Evolutionary conservation across 2,888 invertebrate species (phyloP).

Genomic region (Aphidoletes aphidimyza): DNA sequence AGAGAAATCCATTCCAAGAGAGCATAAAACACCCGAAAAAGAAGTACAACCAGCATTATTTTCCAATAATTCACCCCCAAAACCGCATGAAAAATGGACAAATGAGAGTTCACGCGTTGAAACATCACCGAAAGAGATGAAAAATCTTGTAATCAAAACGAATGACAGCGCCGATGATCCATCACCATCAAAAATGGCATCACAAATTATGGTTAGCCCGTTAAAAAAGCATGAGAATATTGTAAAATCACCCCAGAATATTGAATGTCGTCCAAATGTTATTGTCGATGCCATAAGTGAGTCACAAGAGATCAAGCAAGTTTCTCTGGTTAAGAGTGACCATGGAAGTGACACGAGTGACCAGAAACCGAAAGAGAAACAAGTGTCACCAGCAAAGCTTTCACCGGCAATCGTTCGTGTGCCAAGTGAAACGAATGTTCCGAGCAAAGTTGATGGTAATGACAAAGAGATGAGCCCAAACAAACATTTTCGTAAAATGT

Average conservation of each 20-base stretch:
- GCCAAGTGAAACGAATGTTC: constrained; percentile 59
- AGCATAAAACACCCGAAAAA: not conserved
- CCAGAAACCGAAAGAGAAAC: no score
- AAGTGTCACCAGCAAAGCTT: constrained; percentile 54
- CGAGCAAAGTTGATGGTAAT: constrained; percentile 56
- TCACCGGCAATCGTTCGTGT: constrained; percentile 66
- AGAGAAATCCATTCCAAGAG: not conserved
- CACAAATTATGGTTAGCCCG: not conserved
- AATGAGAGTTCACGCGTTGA: not conserved
- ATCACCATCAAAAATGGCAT: not conserved
- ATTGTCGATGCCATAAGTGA: constrained; percentile 58
- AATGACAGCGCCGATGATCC: not conserved
- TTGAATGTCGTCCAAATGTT: constrained; percentile 58
- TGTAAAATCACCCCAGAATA: not conserved
- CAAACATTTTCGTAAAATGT: constrained; percentile 23
- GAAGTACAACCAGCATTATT: not conserved
- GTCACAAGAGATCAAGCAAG: constrained; percentile 54
- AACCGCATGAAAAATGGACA: constrained; percentile 2
- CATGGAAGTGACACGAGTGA: no score
- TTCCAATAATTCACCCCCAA: not conserved
- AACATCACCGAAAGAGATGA: not conserved
- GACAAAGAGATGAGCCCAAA: not conserved
- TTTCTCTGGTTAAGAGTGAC: constrained; percentile 57
- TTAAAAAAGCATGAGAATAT: constrained; percentile 1
- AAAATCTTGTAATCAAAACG: not conserved